Conservation (phyloP, 1,140 invertebrate genomes). For the Limonius californicus region DNA sequence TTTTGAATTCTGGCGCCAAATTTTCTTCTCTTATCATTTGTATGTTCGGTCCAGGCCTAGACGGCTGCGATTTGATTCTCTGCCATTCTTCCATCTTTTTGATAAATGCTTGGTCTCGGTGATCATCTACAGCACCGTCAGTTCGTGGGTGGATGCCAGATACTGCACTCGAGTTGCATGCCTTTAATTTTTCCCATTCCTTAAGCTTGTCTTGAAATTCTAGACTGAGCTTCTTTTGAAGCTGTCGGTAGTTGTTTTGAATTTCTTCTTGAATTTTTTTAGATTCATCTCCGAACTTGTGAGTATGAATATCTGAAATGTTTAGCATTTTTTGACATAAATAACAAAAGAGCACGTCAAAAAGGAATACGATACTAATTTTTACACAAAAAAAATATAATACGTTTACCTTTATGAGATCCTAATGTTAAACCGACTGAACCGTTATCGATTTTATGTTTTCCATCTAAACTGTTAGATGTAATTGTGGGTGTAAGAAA, state of each 20-base stretch:
- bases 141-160: constrained; percentile 23
- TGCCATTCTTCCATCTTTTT: constrained; percentile 48
- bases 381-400: too few relatives aligned
- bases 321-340: neutral
- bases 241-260: constrained; percentile 57
- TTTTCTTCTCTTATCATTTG: constrained; percentile 56
- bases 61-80: constrained; percentile 41
- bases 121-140: constrained; percentile 34
- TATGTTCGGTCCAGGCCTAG: constrained; percentile 23
- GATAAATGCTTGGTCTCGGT: constrained; percentile 37
- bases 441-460: too few relatives aligned
- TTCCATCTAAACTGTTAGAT: too few relatives aligned
- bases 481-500: constrained; percentile 55
- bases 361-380: too few relatives aligned
- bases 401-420: too few relatives aligned
- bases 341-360: too few relatives aligned
- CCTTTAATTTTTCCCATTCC: constrained; percentile 66
- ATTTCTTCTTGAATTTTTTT: constrained; percentile 51
- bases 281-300: neutral
- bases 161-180: neutral
- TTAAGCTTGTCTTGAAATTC: constrained; percentile 69
- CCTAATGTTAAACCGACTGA: too few relatives aligned
- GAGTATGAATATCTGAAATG: neutral
- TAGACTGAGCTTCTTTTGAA: constrained; percentile 64
- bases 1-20: constrained; percentile 70